Evolutionary conservation across 2,888 invertebrate genomes (phyloP).

Genomic region (Aphodius granarius): DNA sequence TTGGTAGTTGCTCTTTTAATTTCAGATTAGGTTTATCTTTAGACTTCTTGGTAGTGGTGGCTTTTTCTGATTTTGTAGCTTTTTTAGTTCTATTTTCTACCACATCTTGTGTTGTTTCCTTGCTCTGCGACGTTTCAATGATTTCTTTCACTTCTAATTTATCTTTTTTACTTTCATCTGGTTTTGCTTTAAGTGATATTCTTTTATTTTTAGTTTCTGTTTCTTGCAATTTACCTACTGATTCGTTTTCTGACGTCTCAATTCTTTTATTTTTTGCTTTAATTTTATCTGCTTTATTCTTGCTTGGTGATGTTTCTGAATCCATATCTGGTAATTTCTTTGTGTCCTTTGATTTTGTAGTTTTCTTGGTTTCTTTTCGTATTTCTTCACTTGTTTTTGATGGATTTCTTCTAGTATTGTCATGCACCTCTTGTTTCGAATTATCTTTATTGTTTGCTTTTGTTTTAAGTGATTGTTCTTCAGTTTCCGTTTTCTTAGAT

Average conservation of each 20-base stretch:
- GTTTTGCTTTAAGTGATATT: neutral
- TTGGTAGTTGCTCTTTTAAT: neutral
- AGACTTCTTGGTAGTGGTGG: neutral
- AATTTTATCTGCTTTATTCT: too few species aligned
- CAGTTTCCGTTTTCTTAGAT: neutral
- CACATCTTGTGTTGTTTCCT: neutral
- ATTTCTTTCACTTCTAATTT: neutral
- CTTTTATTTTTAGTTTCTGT: neutral
- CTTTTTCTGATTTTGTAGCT: neutral
- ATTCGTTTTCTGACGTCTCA: too few species aligned
- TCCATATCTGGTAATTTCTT: too few species aligned
- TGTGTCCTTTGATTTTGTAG: too few species aligned
- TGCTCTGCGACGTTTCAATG: neutral
- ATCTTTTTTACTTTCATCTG: neutral
- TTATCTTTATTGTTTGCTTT: neutral
- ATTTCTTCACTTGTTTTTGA: too few species aligned
- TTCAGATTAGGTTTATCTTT: neutral
- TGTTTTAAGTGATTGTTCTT: neutral
- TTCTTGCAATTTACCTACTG: neutral
- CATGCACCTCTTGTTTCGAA: neutral
- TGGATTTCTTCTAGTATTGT: neutral
- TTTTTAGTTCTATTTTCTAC: neutral
- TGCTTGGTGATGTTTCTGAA: too few species aligned
- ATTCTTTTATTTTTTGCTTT: too few species aligned
- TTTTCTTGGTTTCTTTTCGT: too few species aligned